Evolutionary conservation across 2,888 invertebrate species (phyloP).

Genomic region (Byasa hedistus): DNA sequence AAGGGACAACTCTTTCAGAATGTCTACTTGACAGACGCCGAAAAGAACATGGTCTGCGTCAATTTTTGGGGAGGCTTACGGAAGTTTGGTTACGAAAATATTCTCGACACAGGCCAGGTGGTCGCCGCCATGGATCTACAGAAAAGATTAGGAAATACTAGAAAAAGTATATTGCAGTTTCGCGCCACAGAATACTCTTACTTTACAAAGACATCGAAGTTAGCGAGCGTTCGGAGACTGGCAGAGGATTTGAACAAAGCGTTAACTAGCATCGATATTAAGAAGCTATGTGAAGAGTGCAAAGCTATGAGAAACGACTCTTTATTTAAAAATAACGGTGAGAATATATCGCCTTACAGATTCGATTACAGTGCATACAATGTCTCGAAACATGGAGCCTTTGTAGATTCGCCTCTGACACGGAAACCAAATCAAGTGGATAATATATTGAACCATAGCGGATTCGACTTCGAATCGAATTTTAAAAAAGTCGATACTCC

Average conservation of each 20-base stretch:
- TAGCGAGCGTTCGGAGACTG: constrained; percentile 65
- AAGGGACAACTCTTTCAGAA: constrained; percentile 72
- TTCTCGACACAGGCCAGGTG: constrained; percentile 78
- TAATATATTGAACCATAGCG: constrained; percentile 58
- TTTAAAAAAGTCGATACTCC: constrained; percentile 58
- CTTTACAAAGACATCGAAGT: constrained; percentile 82
- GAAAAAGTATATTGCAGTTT: constrained; percentile 77
- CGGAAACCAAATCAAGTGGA: constrained; percentile 38
- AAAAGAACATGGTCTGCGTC: constrained; percentile 74
- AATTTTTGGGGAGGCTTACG: constrained; percentile 79
- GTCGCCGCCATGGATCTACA: constrained; percentile 83
- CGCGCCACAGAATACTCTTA: constrained; percentile 82
- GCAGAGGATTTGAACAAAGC: constrained; percentile 65
- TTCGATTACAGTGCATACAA: constrained; percentile 53
- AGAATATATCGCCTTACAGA: constrained; percentile 63
- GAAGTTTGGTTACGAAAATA: constrained; percentile 75
- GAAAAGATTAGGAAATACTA: constrained; percentile 75
- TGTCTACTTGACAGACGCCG: constrained; percentile 79
- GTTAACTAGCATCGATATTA: constrained; percentile 43
- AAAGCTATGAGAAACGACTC: constrained; percentile 54
- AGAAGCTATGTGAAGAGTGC: constrained; percentile 57
- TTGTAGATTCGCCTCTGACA: constrained; percentile 56
- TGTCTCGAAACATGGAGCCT: constrained; percentile 53
- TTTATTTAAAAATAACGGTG: constrained; percentile 40
- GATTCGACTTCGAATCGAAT: constrained; percentile 70